Conservation (phyloP, 2,113 vertebrate species). For the Saccopteryx leptura region DNA sequence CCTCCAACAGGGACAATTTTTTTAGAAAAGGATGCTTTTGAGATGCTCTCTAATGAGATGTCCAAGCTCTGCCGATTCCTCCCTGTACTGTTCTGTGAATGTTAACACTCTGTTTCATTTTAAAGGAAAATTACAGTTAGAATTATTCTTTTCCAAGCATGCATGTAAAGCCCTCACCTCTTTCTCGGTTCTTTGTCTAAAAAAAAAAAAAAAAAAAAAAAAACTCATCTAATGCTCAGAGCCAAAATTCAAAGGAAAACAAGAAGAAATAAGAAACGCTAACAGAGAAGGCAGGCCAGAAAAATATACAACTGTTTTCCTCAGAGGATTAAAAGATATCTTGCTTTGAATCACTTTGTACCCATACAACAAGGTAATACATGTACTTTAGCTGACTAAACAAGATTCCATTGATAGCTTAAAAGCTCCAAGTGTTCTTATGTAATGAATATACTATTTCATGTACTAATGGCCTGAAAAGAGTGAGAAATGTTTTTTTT, state of each 20-base stretch:
- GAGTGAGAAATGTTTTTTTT: slow-evolving; percentile 79
- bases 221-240: background rate
- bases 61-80: background rate
- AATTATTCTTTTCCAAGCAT: background rate
- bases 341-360: slow-evolving; percentile 77
- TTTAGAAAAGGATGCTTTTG: background rate
- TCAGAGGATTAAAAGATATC: slow-evolving; percentile 60
- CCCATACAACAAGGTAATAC: slow-evolving; percentile 76
- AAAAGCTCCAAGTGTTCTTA: slow-evolving; percentile 69
- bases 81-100: background rate
- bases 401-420: slow-evolving; percentile 75
- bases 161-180: background rate
- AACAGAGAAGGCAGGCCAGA: slow-evolving; percentile 70
- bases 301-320: slow-evolving; percentile 72
- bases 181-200: slow-evolving; percentile 24
- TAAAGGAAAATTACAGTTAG: slow-evolving; percentile 30
- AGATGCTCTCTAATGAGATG: background rate
- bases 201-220: slow-evolving; percentile 24
- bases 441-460: slow-evolving; percentile 78
- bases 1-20: background rate
- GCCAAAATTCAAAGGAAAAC: slow-evolving; percentile 73
- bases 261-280: slow-evolving; percentile 77
- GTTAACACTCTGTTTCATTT: background rate
- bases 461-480: slow-evolving; percentile 74
- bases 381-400: slow-evolving; percentile 73